Conservation (phyloP, 1,140 invertebrate species). For the Papilio glaucus region DNA sequence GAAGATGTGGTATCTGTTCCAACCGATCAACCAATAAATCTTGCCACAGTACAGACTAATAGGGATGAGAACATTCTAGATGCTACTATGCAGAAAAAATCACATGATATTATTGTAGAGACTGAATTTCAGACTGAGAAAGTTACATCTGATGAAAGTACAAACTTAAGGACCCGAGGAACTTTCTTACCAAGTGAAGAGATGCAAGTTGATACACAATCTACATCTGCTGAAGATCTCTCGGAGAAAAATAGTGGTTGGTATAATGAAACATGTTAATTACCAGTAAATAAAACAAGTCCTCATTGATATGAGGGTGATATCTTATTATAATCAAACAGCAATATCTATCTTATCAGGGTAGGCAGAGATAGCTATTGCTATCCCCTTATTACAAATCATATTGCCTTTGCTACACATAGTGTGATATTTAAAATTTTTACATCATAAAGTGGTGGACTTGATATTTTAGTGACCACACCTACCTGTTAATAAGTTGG, state of each 20-base stretch:
- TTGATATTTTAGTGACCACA: too few species aligned
- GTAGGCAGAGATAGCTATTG: too few species aligned
- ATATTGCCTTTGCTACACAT: too few species aligned
- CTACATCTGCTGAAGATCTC: constrained; percentile 71
- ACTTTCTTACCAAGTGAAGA: constrained; percentile 59
- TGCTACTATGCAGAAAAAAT: constrained; percentile 49
- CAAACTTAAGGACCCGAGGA: constrained; percentile 49
- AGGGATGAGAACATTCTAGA: constrained; percentile 72
- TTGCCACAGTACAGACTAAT: constrained; percentile 62
- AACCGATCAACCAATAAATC: constrained; percentile 75
- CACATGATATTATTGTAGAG: constrained; percentile 56
- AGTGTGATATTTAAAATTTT: too few species aligned
- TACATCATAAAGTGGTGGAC: too few species aligned
- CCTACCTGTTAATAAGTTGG: too few species aligned
- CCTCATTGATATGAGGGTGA: too few species aligned
- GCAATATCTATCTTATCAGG: too few species aligned
- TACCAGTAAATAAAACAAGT: too few species aligned
- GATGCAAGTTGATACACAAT: constrained; percentile 74
- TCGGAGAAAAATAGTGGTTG: constrained; percentile 76
- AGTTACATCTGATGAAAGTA: constrained; percentile 51
- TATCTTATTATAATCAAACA: too few species aligned
- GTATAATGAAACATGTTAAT: constrained; percentile 25
- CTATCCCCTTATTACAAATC: too few species aligned
- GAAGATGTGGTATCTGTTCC: constrained; percentile 58
- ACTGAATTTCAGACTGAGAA: constrained; percentile 47